Percentiles rank a stretch among this genome's conserved stretches.
phyloP scores from a whole-genome alignment of 2,797 vertebrate species.

The Darevskia mixta region DNA sequence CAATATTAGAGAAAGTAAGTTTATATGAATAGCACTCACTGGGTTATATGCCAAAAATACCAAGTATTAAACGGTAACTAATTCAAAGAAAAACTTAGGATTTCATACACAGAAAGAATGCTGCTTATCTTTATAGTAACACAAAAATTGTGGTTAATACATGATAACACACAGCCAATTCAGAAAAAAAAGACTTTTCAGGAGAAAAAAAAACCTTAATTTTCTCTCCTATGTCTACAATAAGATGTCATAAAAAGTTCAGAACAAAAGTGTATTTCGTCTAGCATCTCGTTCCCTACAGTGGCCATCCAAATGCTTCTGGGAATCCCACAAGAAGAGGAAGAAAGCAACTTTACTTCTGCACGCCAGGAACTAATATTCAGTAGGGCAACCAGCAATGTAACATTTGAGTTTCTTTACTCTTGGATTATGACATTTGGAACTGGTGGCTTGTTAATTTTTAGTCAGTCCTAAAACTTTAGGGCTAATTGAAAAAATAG shows the following conservation, averaged over 20 bases:
- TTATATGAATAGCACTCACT: conserved; percentile 5
- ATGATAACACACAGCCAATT: not conserved
- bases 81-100: conserved; percentile 25
- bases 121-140: not conserved
- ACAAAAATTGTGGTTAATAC: not conserved
- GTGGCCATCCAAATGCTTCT: not conserved
- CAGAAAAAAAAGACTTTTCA: not conserved
- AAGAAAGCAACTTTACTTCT: not conserved
- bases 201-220: not conserved
- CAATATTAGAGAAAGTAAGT: conserved; percentile 51
- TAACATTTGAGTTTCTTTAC: not conserved
- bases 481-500: not conserved
- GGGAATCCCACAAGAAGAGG: not conserved
- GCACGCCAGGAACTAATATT: not conserved
- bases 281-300: not conserved
- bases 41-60: not conserved
- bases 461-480: not conserved
- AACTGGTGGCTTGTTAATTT: not conserved
- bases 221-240: not conserved
- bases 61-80: not conserved
- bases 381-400: not conserved
- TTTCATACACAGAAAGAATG: conserved; percentile 24
- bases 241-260: not conserved
- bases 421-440: not conserved
- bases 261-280: not conserved